Percentiles rank a stretch among this genome's conserved stretches.
Evolutionary conservation across 2,888 invertebrate genomes (phyloP).

Genomic region (Drosophila merina): DNA sequence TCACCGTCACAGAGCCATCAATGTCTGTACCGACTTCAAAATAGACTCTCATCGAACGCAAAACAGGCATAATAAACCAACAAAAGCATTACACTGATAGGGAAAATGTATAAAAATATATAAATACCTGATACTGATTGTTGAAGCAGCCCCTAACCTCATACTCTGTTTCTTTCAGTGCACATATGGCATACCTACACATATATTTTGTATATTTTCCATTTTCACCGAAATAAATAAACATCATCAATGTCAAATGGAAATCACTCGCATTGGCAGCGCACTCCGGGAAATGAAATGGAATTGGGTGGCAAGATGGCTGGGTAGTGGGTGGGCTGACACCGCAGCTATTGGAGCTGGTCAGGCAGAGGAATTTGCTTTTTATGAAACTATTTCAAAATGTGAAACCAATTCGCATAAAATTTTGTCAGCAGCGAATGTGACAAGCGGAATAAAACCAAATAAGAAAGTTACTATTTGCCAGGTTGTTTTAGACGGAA

Average conservation of each 20-base stretch:
- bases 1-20: slow-evolving; percentile 43
- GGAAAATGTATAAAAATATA: slow-evolving; percentile 51
- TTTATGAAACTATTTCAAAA: slow-evolving; percentile 79
- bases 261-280: slow-evolving; percentile 69
- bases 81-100: slow-evolving; percentile 41
- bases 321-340: slow-evolving; percentile 6
- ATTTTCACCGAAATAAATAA: slow-evolving; percentile 80
- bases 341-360: background rate
- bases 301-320: slow-evolving; percentile 21
- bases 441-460: slow-evolving; percentile 68
- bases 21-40: slow-evolving; percentile 57
- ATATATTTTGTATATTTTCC: slow-evolving; percentile 69
- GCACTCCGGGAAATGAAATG: slow-evolving; percentile 29
- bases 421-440: slow-evolving; percentile 69
- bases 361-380: slow-evolving; percentile 58
- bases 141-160: too few relatives aligned
- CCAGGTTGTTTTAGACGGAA: background rate
- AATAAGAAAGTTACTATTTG: slow-evolving; percentile 52
- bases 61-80: slow-evolving; percentile 10
- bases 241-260: slow-evolving; percentile 81
- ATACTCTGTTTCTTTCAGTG: slow-evolving; percentile 3
- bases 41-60: slow-evolving; percentile 45
- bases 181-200: slow-evolving; percentile 16
- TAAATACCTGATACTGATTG: slow-evolving; percentile 11
- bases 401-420: slow-evolving; percentile 80